Base-by-base conservation (phyloP, 2,797 vertebrate species). In the Threskiornis aethiopicus region DNA sequence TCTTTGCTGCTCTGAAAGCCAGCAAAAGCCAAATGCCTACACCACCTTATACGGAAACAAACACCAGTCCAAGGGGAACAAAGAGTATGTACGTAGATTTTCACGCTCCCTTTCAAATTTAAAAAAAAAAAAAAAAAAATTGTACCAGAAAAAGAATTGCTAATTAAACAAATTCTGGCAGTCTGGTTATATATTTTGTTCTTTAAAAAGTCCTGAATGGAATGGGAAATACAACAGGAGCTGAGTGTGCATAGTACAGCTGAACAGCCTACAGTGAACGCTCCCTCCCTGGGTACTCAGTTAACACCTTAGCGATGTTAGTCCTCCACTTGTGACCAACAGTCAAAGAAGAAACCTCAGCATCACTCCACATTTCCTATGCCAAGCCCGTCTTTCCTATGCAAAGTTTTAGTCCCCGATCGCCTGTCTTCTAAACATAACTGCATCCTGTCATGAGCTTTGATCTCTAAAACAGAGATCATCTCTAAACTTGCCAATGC, bases 401-500 rank as follows among this genome's bases (percentile, higher is more conserved):
- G 89, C 64, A 64, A 70, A 87, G 51, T 84, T 88, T 83, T 58
- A 85, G 55, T 83, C 84, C 90, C 59, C 52, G 78, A 62, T 92
- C 84, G 82, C 54, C 80, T 79, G 55, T 57, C 85, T 85, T 89
- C 92, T 89, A 87, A 90, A 70, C 39, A 46, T 73, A 81, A 89
- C 61, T 86, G 70, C 86, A 89, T 42, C 79, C 87, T 75, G 47
- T 75, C 90, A 81, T 4, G 21, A 96, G 89, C 80, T 93, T 80
- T 93, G 78, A 76, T 91, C 78, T 92, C 78, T 79, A 64, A 93
- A 94, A 78, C 16, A 84, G 84, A 87, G 75, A 91, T 77, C 66
- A 80, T 17, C 82, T 89, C 75, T 85, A 54, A 73, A 89, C 89
- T 52, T 58, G 62, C 90, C 61, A 10, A 3, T 54, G 92, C 73